These are phyloP conservation scores for Colistium nudipinnis DNA, from an alignment of 2,113 vertebrate genomes.

Conservation along the genomic window DNA sequence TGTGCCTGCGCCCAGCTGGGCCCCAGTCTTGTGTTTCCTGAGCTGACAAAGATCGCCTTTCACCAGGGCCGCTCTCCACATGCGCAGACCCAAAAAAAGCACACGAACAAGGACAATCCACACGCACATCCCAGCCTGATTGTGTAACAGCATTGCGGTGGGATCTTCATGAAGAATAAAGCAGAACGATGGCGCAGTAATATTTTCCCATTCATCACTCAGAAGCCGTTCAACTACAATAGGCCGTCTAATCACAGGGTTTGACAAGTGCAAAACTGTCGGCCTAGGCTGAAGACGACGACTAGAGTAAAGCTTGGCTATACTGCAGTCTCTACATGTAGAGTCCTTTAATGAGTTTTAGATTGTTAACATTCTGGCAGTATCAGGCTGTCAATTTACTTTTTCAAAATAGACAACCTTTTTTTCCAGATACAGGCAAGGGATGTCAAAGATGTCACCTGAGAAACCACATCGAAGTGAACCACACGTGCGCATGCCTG, in stretches of 20 bases:
- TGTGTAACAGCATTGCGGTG: slow-evolving; percentile 58
- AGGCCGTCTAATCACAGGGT: slow-evolving; percentile 53
- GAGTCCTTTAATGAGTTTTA: too few species aligned
- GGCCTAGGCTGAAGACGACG: slow-evolving; percentile 15
- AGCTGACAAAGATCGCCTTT: slow-evolving; percentile 78
- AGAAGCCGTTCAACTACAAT: slow-evolving; percentile 37
- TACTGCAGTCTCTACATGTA: too few species aligned
- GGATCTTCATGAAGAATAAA: slow-evolving; percentile 58
- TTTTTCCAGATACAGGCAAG: slow-evolving; percentile 5
- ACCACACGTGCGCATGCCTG: not conserved
- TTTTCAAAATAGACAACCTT: too few species aligned
- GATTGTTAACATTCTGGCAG: not conserved
- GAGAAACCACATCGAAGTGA: not conserved
- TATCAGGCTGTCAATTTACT: not conserved
- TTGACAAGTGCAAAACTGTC: slow-evolving; percentile 55
- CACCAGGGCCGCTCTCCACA: slow-evolving; percentile 60
- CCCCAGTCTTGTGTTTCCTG: slow-evolving; percentile 56
- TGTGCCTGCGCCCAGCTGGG: slow-evolving; percentile 67
- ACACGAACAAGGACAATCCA: slow-evolving; percentile 28
- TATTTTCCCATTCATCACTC: slow-evolving; percentile 66
- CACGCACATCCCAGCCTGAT: slow-evolving; percentile 36
- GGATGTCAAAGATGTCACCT: not conserved
- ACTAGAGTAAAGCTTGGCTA: slow-evolving; percentile 33
- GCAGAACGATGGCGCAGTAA: slow-evolving; percentile 52
- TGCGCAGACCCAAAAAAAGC: slow-evolving; percentile 9